phyloP scores from a whole-genome alignment of 2,113 vertebrate species.

The Candoia aspera region DNA sequence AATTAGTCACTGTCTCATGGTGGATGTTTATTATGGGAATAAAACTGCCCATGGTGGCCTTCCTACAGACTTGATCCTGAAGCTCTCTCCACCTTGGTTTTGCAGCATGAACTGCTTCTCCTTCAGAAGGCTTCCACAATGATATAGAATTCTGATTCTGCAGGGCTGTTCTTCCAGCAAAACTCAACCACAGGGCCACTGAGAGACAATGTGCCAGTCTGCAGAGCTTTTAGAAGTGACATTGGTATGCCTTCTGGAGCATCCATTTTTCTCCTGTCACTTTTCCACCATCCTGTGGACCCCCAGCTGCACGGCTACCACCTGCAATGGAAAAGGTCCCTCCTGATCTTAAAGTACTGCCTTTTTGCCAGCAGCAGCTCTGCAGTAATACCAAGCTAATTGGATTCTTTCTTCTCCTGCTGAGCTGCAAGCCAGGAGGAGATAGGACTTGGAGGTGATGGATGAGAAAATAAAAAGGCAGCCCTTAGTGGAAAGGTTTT shows the following conservation, averaged over 20 bases:
- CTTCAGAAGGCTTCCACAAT: not conserved
- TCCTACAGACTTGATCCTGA: no score
- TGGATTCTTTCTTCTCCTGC: not conserved
- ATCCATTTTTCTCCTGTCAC: not conserved
- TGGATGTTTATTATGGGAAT: no score
- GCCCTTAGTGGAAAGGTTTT: constrained; percentile 27
- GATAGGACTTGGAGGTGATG: constrained; percentile 6
- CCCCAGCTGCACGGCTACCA: not conserved
- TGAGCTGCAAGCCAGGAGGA: not conserved
- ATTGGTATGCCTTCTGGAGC: not conserved
- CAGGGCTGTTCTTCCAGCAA: not conserved
- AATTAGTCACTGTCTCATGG: no score
- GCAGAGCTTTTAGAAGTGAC: not conserved
- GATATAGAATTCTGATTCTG: not conserved
- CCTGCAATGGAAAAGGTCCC: not conserved
- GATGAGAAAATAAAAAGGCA: not conserved
- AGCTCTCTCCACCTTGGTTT: no score
- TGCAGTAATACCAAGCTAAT: not conserved
- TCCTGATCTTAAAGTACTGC: not conserved
- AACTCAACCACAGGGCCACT: not conserved
- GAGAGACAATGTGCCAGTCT: not conserved
- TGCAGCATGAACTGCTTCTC: not conserved
- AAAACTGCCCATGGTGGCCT: no score
- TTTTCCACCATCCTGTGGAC: not conserved
- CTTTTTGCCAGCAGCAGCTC: not conserved